A percentile compares a stretch with the other conserved stretches of the same genome.
These are phyloP conservation scores for Epinotia demarniana DNA, from an alignment of 2,888 invertebrate species.

Conservation along the genomic window DNA sequence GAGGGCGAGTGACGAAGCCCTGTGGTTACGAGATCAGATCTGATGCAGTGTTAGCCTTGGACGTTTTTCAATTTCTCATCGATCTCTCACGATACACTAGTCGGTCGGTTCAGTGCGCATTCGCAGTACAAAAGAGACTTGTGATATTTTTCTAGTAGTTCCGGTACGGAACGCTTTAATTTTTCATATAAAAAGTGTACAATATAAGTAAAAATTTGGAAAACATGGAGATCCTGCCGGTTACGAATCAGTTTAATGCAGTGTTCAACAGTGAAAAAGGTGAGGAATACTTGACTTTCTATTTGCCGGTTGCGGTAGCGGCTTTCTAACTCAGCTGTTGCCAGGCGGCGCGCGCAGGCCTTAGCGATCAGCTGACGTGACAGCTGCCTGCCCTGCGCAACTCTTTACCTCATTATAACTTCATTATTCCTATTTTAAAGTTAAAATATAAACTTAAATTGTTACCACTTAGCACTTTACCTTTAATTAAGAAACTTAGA, in stretches of 20 bases:
- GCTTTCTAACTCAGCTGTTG: conserved; percentile 79
- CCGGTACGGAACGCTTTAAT: conserved; percentile 75
- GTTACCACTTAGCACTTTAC: not conserved
- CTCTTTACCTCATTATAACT: conserved; percentile 38
- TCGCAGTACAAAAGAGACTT: conserved; percentile 83
- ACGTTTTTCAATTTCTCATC: conserved; percentile 72
- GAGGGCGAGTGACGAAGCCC: conserved; percentile 80
- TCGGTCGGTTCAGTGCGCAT: conserved; percentile 78
- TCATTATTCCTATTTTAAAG: not conserved
- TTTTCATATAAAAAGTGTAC: conserved; percentile 80
- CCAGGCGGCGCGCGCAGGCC: conserved; percentile 77
- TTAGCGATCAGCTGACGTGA: conserved; percentile 69
- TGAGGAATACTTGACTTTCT: conserved; percentile 84
- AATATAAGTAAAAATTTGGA: conserved; percentile 84
- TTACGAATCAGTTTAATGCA: conserved; percentile 90
- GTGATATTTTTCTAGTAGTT: conserved; percentile 84
- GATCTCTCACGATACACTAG: conserved; percentile 80
- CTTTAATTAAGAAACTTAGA: not conserved
- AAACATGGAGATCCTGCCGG: conserved; percentile 92
- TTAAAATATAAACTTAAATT: not conserved
- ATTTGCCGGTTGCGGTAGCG: conserved; percentile 61
- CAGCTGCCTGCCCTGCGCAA: conserved; percentile 62
- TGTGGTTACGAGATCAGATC: conserved; percentile 84
- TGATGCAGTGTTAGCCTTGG: conserved; percentile 78
- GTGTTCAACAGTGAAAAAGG: conserved; percentile 91